Percentiles rank a stretch among this genome's conserved stretches.
These are phyloP conservation scores for Alaudala cheleensis DNA, from an alignment of 2,113 vertebrate genomes.

Conservation along the genomic window DNA sequence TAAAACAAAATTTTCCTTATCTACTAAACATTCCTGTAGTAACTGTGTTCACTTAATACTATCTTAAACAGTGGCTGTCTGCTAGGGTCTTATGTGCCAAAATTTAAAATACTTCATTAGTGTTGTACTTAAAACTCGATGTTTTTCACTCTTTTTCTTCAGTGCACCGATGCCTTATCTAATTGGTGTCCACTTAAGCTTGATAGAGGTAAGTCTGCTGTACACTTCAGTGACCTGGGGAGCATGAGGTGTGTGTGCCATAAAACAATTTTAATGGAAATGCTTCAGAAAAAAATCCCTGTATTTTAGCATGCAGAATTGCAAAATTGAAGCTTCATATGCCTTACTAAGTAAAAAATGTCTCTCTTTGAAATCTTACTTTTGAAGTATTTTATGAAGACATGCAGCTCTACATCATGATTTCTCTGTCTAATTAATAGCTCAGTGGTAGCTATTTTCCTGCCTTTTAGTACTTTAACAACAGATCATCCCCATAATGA, in stretches of 20 bases:
- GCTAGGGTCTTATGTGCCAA: background rate
- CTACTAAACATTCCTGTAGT: background rate
- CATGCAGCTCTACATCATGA: background rate
- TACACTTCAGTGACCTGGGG: background rate
- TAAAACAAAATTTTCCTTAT: background rate
- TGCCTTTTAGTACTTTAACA: background rate
- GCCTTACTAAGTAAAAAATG: background rate
- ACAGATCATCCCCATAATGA: background rate
- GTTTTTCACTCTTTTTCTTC: slow-evolving; percentile 37
- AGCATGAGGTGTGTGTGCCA: background rate
- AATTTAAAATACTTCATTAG: background rate
- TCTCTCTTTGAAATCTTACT: background rate
- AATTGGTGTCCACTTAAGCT: slow-evolving; percentile 95
- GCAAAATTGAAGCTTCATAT: background rate
- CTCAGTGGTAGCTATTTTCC: background rate
- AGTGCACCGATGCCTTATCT: slow-evolving; percentile 99
- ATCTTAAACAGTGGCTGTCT: background rate
- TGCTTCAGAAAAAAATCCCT: background rate
- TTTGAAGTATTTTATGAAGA: background rate
- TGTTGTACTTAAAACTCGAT: background rate
- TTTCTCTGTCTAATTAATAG: background rate
- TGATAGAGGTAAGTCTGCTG: slow-evolving; percentile 86
- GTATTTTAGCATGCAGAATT: background rate
- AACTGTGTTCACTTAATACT: background rate
- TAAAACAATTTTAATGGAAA: background rate